These are phyloP conservation scores for Leptothorax acervorum DNA, from an alignment of 2,888 invertebrate species.

Conservation along the genomic window DNA sequence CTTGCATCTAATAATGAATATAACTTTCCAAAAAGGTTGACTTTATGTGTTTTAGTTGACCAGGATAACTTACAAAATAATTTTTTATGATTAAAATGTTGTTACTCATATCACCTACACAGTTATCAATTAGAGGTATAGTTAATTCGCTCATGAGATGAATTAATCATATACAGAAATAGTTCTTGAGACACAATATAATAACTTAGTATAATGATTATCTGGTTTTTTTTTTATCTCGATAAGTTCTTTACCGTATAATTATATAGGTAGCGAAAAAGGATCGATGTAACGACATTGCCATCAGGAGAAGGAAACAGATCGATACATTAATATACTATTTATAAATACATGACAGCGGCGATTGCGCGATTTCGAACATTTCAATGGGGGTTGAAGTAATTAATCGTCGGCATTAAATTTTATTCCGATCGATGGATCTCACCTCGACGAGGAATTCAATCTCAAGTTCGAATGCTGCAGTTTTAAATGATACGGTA, in stretches of 20 bases:
- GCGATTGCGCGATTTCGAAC: constrained; percentile 1
- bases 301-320: neutral
- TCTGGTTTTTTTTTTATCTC: constrained; percentile 16
- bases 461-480: constrained; percentile 41
- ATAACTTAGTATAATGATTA: neutral
- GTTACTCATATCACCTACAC: too few relatives aligned
- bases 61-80: neutral
- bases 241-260: neutral
- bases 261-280: neutral
- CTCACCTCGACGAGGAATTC: constrained; percentile 21
- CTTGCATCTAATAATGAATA: neutral
- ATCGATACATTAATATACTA: constrained; percentile 1
- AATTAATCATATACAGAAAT: constrained; percentile 15
- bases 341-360: constrained; percentile 15
- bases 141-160: neutral
- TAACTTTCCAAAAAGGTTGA: neutral
- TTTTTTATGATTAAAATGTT: neutral
- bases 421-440: neutral
- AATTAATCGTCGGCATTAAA: constrained; percentile 15
- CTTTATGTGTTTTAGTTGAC: neutral
- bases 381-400: neutral
- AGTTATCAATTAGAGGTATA: neutral
- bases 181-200: constrained; percentile 6
- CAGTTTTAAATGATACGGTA: constrained; percentile 33
- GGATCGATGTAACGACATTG: neutral